Evolutionary conservation across 1,140 invertebrate species (phyloP).

Genomic region (Drosophila lini): DNA sequence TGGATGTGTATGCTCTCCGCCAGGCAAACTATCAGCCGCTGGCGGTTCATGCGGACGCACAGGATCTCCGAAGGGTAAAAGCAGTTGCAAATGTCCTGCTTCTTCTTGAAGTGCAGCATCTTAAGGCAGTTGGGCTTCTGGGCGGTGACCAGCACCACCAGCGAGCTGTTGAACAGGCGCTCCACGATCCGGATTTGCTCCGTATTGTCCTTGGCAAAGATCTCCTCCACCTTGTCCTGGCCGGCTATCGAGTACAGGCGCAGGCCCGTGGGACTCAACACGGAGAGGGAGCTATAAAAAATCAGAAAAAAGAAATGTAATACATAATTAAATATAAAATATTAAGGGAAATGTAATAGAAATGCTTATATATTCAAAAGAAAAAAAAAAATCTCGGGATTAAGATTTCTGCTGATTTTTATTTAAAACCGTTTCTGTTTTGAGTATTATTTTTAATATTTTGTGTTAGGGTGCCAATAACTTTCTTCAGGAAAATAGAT

Average conservation of each 20-base stretch:
- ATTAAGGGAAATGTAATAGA: neutral
- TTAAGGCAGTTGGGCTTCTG: conserved; percentile 83
- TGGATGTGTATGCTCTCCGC: conserved; percentile 99
- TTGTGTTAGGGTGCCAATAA: too few species aligned
- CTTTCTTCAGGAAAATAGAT: too few species aligned
- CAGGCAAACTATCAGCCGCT: conserved; percentile 97
- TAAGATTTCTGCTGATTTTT: too few species aligned
- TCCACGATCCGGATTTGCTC: conserved; percentile 82
- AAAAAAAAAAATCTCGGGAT: too few species aligned
- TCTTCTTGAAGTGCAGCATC: conserved; percentile 99
- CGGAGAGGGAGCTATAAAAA: conserved; percentile 67
- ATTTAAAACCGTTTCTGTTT: too few species aligned
- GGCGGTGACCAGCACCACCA: conserved; percentile 81
- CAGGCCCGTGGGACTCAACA: conserved; percentile 66
- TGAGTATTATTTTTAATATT: too few species aligned
- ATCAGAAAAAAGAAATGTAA: neutral
- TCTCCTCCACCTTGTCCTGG: conserved; percentile 81
- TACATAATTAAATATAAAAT: neutral
- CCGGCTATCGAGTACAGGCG: conserved; percentile 72
- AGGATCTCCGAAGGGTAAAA: conserved; percentile 99
- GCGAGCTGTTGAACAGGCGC: conserved; percentile 81
- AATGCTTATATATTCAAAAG: too few species aligned
- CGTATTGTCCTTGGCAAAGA: conserved; percentile 79
- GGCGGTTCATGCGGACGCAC: conserved; percentile 97
- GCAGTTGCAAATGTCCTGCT: conserved; percentile 99